Percentiles rank a stretch among this genome's conserved stretches.
phyloP scores from a whole-genome alignment of 2,113 vertebrate genomes.

The Empidonax alnorum region DNA sequence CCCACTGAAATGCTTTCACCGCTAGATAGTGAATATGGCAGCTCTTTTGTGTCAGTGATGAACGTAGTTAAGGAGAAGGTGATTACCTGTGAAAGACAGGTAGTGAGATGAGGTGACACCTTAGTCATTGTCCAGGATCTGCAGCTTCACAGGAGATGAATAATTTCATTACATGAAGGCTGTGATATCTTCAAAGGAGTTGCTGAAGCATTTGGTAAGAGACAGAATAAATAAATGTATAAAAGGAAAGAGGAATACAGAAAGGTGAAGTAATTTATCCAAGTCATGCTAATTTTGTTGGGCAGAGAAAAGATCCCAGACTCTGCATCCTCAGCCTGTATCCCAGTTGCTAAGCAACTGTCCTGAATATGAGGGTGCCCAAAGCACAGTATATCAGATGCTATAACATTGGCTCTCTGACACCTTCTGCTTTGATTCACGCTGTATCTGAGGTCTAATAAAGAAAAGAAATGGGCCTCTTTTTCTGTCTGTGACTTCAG shows the following conservation, averaged over 20 bases:
- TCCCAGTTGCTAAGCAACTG: constrained; percentile 60
- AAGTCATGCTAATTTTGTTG: constrained; percentile 16
- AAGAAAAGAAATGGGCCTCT: background rate
- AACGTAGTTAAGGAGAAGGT: background rate
- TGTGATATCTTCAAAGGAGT: background rate
- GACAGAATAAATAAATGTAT: background rate
- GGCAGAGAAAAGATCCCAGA: constrained; percentile 45
- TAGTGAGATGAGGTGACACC: background rate
- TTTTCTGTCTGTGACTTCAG: background rate
- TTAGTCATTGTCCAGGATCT: background rate
- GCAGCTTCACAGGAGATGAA: background rate
- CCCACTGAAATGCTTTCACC: background rate
- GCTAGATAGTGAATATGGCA: background rate
- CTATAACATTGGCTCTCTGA: background rate
- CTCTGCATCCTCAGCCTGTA: constrained; percentile 29
- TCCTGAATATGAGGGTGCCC: constrained; percentile 29
- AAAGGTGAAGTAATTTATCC: constrained; percentile 54
- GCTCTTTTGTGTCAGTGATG: background rate
- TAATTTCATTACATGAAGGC: background rate
- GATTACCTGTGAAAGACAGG: background rate
- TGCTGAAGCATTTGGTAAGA: background rate
- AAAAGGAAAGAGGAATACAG: background rate
- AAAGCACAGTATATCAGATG: constrained; percentile 41
- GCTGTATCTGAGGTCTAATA: background rate
- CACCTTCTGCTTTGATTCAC: constrained; percentile 35